phyloP scores from a whole-genome alignment of 2,797 vertebrate species.

The Characodon lateralis region DNA sequence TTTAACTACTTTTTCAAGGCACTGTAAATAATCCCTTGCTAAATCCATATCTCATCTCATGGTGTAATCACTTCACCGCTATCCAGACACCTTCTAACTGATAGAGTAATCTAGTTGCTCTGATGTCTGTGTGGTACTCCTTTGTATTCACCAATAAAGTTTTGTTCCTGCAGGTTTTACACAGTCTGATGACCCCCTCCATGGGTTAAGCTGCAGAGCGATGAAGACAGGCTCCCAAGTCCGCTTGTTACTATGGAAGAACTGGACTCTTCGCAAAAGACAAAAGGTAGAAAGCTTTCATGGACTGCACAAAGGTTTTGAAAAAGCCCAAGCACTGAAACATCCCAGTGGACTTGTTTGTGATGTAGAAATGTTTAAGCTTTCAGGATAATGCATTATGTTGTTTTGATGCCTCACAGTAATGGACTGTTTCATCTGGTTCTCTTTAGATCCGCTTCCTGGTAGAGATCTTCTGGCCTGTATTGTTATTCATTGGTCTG shows the following conservation, averaged over 20 bases:
- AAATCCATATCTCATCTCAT: background rate
- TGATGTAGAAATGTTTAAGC: background rate
- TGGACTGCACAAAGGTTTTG: background rate
- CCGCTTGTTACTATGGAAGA: constrained; percentile 94
- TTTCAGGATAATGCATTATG: background rate
- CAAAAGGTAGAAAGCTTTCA: constrained; percentile 84
- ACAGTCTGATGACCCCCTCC: constrained; percentile 66
- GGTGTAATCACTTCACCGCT: background rate
- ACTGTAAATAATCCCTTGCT: background rate
- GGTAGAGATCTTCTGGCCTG: constrained; percentile 92
- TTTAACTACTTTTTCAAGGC: constrained; percentile 3
- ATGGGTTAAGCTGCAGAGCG: constrained; percentile 62
- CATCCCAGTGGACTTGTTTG: background rate
- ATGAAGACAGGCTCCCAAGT: constrained; percentile 89
- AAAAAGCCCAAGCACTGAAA: background rate
- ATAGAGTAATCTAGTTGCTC: background rate
- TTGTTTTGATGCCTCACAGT: constrained; percentile 1
- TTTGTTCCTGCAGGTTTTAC: constrained; percentile 53
- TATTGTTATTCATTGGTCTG: constrained; percentile 89
- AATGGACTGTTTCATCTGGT: background rate
- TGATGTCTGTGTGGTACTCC: background rate
- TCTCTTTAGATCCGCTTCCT: constrained; percentile 87
- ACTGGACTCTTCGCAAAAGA: constrained; percentile 94
- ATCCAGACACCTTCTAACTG: background rate
- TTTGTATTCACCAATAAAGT: constrained; percentile 12